Conservation (phyloP, 30 jellyfish, hydroid and myxozoan species). For the Nemopilema nomurai region DNA sequence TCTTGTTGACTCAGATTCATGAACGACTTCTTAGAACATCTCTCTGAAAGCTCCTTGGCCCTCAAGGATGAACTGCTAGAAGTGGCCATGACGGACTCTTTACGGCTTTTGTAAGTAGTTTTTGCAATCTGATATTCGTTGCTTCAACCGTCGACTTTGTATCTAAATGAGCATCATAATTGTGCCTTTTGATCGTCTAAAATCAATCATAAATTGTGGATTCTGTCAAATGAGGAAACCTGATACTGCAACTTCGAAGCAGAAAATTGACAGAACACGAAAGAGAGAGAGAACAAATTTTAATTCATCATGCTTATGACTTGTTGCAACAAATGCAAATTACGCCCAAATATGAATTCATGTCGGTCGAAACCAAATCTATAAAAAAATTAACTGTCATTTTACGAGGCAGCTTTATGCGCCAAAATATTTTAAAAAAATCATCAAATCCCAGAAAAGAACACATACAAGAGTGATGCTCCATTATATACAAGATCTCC, state of each 20-base stretch:
- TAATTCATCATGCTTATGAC: no score
- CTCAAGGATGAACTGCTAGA: neutral
- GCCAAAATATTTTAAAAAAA: no score
- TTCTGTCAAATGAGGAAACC: neutral
- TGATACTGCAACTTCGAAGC: no score
- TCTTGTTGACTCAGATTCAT: neutral
- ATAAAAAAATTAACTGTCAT: no score
- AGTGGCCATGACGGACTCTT: constrained; percentile 11
- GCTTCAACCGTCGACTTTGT: neutral
- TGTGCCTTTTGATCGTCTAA: neutral
- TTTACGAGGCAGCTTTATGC: no score
- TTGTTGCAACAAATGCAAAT: no score
- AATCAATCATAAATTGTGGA: neutral
- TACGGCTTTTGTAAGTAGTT: constrained; percentile 12
- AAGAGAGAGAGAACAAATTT: no score
- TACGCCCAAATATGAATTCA: no score
- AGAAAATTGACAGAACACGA: no score
- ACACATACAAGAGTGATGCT: neutral
- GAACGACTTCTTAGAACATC: neutral
- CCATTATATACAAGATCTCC: neutral
- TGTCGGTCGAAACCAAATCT: no score
- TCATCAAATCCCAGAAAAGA: neutral
- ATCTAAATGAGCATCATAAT: constrained; percentile 17
- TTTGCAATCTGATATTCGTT: neutral
- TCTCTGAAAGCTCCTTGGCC: neutral